Evolutionary conservation across 2,113 vertebrate species (phyloP).

Genomic region (Elanus axillaris): DNA sequence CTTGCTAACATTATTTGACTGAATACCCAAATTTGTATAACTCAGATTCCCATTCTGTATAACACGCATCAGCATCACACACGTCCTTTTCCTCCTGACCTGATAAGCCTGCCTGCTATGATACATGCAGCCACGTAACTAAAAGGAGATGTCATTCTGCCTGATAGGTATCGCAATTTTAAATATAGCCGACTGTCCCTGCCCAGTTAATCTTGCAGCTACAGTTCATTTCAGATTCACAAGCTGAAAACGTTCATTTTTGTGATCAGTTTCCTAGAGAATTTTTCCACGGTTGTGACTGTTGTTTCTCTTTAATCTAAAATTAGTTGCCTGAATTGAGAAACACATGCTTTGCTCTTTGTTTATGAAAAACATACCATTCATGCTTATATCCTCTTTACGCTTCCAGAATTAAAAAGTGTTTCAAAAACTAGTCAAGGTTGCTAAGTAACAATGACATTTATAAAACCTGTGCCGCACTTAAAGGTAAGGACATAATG

Average conservation of each 20-base stretch:
- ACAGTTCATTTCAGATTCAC: neutral
- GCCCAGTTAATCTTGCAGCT: neutral
- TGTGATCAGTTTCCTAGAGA: neutral
- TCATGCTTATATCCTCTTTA: neutral
- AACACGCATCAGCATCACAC: neutral
- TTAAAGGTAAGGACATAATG: neutral
- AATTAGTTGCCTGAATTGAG: neutral
- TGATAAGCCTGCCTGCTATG: neutral
- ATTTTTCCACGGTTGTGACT: neutral
- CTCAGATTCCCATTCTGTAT: neutral
- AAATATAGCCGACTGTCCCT: neutral
- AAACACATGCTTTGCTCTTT: neutral
- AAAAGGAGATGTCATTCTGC: neutral
- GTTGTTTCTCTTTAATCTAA: neutral
- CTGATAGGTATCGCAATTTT: neutral
- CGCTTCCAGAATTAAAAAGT: neutral
- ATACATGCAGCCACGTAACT: neutral
- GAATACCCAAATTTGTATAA: neutral
- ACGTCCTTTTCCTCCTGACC: neutral
- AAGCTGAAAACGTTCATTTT: neutral
- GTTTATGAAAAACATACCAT: neutral
- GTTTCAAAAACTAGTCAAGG: neutral
- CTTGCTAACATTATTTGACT: neutral
- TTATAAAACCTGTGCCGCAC: neutral
- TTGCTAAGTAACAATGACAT: constrained; percentile 7